Evolutionary conservation across 2,797 vertebrate species (phyloP).

Genomic region (Phrynocephalus vlangalii): DNA sequence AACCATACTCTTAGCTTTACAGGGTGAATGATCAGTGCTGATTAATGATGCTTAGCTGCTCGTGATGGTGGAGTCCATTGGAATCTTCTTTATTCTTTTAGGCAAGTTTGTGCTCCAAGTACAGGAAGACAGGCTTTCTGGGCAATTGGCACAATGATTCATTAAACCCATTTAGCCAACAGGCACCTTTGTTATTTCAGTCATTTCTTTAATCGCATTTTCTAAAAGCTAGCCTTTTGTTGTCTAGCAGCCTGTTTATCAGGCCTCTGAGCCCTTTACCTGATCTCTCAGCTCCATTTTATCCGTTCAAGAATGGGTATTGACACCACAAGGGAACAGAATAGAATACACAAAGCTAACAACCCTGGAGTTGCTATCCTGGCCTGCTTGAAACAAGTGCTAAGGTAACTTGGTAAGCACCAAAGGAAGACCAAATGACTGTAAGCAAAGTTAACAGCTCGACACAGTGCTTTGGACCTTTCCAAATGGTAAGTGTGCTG

Average conservation of each 20-base stretch:
- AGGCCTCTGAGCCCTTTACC: slow-evolving; percentile 62
- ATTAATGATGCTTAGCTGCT: slow-evolving; percentile 35
- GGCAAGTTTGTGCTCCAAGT: slow-evolving; percentile 43
- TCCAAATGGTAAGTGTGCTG: slow-evolving; percentile 57
- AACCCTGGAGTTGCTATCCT: slow-evolving; percentile 37
- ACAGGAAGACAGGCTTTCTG: slow-evolving; percentile 17
- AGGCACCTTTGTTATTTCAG: slow-evolving; percentile 64
- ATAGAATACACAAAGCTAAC: slow-evolving; percentile 43
- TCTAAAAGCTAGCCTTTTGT: slow-evolving; percentile 69
- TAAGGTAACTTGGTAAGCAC: slow-evolving; percentile 36
- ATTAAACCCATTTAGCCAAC: slow-evolving; percentile 65
- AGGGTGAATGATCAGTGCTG: slow-evolving; percentile 6
- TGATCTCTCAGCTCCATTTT: slow-evolving; percentile 64
- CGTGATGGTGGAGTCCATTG: not conserved
- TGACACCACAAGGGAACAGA: slow-evolving; percentile 58
- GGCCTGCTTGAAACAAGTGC: slow-evolving; percentile 37
- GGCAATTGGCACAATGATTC: slow-evolving; percentile 66
- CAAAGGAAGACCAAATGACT: slow-evolving; percentile 30
- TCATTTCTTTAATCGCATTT: slow-evolving; percentile 75
- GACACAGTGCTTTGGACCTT: slow-evolving; percentile 34
- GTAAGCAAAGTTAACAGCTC: slow-evolving; percentile 31
- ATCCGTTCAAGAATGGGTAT: slow-evolving; percentile 66
- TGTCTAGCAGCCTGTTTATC: slow-evolving; percentile 64
- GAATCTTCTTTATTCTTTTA: slow-evolving; percentile 10
- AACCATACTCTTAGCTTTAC: not conserved